These are phyloP conservation scores for Xiphophorus couchianus DNA, from an alignment of 2,113 vertebrate species.

Conservation along the genomic window DNA sequence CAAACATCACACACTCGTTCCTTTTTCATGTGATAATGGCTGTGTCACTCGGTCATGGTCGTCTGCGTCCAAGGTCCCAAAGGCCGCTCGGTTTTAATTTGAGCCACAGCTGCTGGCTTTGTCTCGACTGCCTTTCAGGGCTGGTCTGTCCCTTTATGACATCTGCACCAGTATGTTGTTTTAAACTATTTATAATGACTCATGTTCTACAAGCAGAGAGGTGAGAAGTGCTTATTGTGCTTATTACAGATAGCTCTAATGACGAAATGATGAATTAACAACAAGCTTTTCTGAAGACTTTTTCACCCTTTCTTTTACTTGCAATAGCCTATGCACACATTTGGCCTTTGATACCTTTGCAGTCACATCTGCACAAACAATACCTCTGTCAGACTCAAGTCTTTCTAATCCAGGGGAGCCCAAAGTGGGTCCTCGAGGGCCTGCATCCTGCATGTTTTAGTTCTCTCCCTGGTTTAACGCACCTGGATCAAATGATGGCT, in stretches of 20 bases:
- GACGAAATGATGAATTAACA: too few species aligned
- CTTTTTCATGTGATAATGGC: not conserved
- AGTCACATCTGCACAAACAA: too few species aligned
- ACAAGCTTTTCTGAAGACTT: too few species aligned
- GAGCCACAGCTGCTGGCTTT: slow-evolving; percentile 39
- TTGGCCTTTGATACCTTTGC: too few species aligned
- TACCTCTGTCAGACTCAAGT: too few species aligned
- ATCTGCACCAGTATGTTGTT: slow-evolving; percentile 2
- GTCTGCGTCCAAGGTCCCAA: not conserved
- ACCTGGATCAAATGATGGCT: too few species aligned
- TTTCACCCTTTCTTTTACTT: too few species aligned
- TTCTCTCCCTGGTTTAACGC: too few species aligned
- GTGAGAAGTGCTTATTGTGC: not conserved
- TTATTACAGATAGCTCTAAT: not conserved
- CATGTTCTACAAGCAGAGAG: not conserved
- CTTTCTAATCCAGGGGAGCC: too few species aligned
- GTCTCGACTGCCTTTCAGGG: slow-evolving; percentile 14
- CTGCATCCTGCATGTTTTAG: too few species aligned
- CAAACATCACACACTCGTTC: not conserved
- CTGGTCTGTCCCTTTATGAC: slow-evolving; percentile 10
- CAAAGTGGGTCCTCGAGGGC: too few species aligned
- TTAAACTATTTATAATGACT: not conserved
- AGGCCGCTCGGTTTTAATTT: slow-evolving; percentile 17
- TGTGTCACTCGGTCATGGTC: not conserved
- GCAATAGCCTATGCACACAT: too few species aligned